Evolutionary conservation across 1,140 invertebrate genomes (phyloP), one percentile per base, ranked within the genome.

Genomic region (Drosophila pallidifrons): DNA sequence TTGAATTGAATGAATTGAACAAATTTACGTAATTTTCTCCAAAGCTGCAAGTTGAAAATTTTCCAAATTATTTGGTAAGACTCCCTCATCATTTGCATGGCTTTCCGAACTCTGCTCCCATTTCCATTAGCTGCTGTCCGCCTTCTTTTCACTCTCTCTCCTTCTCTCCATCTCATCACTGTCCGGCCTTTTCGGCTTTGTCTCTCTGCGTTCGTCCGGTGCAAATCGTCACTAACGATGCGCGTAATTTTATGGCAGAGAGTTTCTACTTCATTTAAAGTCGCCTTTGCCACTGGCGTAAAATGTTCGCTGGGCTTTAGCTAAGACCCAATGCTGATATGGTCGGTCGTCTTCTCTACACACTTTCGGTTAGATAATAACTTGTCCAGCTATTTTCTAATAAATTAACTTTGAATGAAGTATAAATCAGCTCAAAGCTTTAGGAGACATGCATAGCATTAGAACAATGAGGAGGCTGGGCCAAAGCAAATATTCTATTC

Each of bases 381-480:
- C 85, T 89, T 88, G 80, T 89, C 78, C 59, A 59, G 79, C 77
- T 60, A 89, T 88, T 88, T 88, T 88, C 85, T 83, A 89, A 83
- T 88, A 88, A 88, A 88, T 88, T 89, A 88, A 89, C 85, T 88
- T 89, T 89, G 74, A 88, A 88, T 88, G 83, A 77, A 81, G 74
- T 78, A 83, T 81, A 89, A 88, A 83, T 83, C 83, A 88, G 59
- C 57, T 78, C 66, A 68, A 46, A 68, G 77, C 74, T 71, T 80
- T 45, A 10, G 72, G 41, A 83, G 70, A 66, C 69, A 77, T 66
- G 64, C 64, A 71, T 41, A 80, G 61, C 49, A 64, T 51, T 51
- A 38, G 28, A 47, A 43, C 16, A 70, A 49, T 5, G 11, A 41
- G 35, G 7, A 43, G 13, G 45, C 38, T 51, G 32, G 10, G 45